Percentiles rank a stretch among this genome's conserved stretches.
Conservation (phyloP, 2,888 invertebrate species). For the Dryocosmus kuriphilus region DNA sequence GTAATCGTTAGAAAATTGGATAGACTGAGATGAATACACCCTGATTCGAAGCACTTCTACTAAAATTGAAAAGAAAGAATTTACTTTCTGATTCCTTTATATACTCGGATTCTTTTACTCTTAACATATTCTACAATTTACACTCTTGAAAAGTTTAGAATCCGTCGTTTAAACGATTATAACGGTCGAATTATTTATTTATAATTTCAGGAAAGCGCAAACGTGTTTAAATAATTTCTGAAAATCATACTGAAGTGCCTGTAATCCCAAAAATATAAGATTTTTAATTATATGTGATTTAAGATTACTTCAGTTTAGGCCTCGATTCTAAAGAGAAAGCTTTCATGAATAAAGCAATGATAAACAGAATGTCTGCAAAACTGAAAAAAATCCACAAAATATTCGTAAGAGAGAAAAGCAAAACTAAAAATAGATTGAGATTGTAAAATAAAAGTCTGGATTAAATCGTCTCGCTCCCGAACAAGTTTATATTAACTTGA, state of each 20-base stretch:
- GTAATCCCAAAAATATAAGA: not conserved
- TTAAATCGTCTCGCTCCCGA: slow-evolving; percentile 22
- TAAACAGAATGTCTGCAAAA: no score
- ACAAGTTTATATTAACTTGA: slow-evolving; percentile 32
- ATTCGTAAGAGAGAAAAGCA: not conserved
- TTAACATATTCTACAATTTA: not conserved
- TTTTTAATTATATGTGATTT: no score
- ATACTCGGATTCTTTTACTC: not conserved
- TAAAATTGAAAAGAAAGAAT: not conserved
- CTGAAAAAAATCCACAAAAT: not conserved
- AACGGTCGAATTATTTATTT: not conserved
- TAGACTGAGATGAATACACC: no score
- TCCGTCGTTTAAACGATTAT: not conserved
- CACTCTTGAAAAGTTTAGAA: not conserved
- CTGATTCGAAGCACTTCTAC: not conserved
- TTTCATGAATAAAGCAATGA: no score
- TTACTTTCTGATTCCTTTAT: not conserved
- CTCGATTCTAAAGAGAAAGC: no score
- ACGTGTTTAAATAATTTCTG: not conserved
- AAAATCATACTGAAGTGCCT: not conserved
- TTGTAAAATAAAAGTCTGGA: not conserved
- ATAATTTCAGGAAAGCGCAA: not conserved
- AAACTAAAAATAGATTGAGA: slow-evolving; percentile 15
- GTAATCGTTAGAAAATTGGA: no score
- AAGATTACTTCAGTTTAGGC: no score